These are phyloP conservation scores for Cataglyphis hispanica DNA, from an alignment of 1,140 invertebrate genomes.

Conservation along the genomic window DNA sequence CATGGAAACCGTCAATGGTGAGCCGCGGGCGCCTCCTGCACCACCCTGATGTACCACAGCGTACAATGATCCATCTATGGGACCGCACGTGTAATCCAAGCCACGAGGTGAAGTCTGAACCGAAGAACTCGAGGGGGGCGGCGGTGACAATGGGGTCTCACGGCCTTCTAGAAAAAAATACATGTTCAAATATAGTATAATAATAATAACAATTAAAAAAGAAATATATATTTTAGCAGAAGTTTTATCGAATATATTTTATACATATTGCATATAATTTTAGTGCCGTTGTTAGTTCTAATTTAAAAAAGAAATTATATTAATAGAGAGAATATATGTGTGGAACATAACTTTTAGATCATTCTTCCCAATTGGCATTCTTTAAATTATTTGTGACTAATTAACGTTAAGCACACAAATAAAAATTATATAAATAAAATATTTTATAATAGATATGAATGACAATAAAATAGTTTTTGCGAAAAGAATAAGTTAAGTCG, in stretches of 20 bases:
- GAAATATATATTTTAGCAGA: not conserved
- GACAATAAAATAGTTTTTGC: not conserved
- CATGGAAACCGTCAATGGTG: slow-evolving; percentile 93
- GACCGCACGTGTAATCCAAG: slow-evolving; percentile 91
- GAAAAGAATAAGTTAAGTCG: not conserved
- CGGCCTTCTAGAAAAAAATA: slow-evolving; percentile 81
- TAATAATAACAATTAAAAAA: not conserved
- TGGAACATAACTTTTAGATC: too few relatives aligned
- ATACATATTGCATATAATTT: not conserved
- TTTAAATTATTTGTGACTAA: not conserved
- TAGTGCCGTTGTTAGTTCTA: not conserved
- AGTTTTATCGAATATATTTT: not conserved
- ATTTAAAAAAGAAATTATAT: not conserved
- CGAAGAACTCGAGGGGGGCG: slow-evolving; percentile 81
- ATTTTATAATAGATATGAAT: not conserved
- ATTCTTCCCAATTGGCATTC: not conserved
- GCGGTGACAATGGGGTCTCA: slow-evolving; percentile 83
- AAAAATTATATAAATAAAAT: not conserved
- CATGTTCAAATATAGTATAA: slow-evolving; percentile 4
- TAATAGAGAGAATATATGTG: not conserved
- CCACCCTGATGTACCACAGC: slow-evolving; percentile 90
- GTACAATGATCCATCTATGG: slow-evolving; percentile 95
- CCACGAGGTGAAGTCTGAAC: slow-evolving; percentile 83
- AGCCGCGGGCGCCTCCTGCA: slow-evolving; percentile 87
- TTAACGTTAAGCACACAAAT: not conserved